A percentile compares a stretch with the other conserved stretches of the same genome.
Conservation (phyloP, 2,113 vertebrate species). For the Trogon surrucura region DNA sequence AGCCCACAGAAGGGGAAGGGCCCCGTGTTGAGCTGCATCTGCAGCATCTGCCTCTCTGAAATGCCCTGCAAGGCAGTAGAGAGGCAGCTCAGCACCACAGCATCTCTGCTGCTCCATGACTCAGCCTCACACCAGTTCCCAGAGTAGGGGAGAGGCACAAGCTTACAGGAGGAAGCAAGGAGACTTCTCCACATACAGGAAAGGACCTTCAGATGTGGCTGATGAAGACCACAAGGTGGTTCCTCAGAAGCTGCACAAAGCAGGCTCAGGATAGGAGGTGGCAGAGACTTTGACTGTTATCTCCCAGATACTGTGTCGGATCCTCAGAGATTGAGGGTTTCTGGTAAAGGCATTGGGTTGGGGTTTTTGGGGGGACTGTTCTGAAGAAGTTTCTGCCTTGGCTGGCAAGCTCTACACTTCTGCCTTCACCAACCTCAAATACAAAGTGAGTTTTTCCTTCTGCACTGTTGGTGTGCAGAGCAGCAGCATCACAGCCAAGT, state of each 20-base stretch:
- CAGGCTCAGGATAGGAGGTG: not conserved
- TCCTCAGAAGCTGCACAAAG: not conserved
- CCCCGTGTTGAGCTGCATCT: not conserved
- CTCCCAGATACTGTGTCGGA: not conserved
- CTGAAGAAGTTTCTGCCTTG: not conserved
- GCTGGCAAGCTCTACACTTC: not conserved
- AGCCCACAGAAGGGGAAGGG: not conserved
- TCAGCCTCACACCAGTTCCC: accelerated
- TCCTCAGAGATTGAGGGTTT: not conserved
- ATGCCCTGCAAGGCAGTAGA: not conserved
- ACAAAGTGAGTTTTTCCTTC: not conserved
- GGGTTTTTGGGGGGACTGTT: not conserved
- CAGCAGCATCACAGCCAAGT: not conserved
- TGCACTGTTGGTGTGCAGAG: accelerated
- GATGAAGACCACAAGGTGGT: not conserved
- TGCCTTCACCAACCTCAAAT: not conserved
- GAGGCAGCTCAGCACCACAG: not conserved
- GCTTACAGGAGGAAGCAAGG: not conserved
- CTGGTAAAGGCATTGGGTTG: not conserved
- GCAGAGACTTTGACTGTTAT: not conserved
- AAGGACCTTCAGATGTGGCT: not conserved
- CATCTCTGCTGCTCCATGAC: not conserved
- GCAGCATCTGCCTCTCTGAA: not conserved
- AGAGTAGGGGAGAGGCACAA: not conserved
- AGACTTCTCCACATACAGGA: not conserved